These are phyloP conservation scores for Sinocyclocheilus anophthalmus DNA, from an alignment of 2,113 vertebrate species.

Conservation along the genomic window DNA sequence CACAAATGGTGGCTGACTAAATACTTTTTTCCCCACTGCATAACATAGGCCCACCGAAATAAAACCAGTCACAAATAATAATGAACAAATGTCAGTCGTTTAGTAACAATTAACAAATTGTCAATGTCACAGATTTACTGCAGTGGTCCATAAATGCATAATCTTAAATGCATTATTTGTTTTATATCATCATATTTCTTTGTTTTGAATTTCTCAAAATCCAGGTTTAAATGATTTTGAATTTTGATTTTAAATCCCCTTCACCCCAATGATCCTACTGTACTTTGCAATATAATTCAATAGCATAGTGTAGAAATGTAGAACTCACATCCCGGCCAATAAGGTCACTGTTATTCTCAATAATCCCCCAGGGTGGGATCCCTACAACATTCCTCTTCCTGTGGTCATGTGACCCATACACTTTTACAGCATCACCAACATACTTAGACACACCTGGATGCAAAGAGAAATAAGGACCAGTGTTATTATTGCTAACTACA, in stretches of 20 bases:
- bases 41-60: not conserved
- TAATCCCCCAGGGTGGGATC: slow-evolving; percentile 91
- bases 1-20: no score
- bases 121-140: not conserved
- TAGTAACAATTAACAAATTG: not conserved
- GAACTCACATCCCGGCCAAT: slow-evolving; percentile 90
- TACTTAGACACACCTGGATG: slow-evolving; percentile 86
- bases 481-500: not conserved
- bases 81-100: no score
- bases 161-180: not conserved
- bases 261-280: not conserved
- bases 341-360: slow-evolving; percentile 91
- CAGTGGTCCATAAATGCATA: not conserved
- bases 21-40: no score
- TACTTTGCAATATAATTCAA: not conserved
- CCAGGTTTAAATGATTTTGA: not conserved
- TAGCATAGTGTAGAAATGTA: not conserved
- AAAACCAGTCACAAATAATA: not conserved
- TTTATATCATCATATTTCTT: not conserved
- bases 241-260: not conserved
- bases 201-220: not conserved
- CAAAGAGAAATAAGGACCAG: not conserved
- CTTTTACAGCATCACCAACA: slow-evolving; percentile 90
- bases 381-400: slow-evolving; percentile 90
- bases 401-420: slow-evolving; percentile 80